A percentile compares a stretch with the other conserved stretches of the same genome.
These are phyloP conservation scores for Recurvirostra avosetta DNA, from an alignment of 2,113 vertebrate genomes.

Conservation along the genomic window DNA sequence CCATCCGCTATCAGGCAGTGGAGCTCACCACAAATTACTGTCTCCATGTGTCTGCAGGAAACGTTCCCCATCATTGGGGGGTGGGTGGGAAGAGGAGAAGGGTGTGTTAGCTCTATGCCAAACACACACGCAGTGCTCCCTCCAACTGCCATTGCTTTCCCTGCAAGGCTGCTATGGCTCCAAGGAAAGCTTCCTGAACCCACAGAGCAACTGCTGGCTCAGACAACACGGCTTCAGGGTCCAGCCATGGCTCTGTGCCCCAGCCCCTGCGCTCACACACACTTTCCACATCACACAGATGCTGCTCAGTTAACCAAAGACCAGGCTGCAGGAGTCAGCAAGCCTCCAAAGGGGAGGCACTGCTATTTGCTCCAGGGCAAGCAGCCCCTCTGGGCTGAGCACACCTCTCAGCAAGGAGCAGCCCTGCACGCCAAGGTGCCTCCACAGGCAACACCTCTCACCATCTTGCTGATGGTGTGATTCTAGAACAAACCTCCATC, in stretches of 20 bases:
- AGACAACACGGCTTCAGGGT: not conserved
- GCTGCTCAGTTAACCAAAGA: not conserved
- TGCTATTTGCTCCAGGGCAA: not conserved
- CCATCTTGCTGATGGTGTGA: not conserved
- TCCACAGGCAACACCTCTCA: not conserved
- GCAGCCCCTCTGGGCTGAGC: not conserved
- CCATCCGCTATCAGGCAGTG: not conserved
- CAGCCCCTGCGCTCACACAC: not conserved
- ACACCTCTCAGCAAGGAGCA: not conserved
- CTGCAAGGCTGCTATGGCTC: not conserved
- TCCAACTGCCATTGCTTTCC: not conserved
- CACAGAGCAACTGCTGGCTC: not conserved
- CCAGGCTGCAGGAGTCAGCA: not conserved
- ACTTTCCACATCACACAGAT: not conserved
- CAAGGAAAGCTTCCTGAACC: not conserved
- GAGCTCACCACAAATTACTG: slow-evolving; percentile 17
- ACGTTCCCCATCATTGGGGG: not conserved
- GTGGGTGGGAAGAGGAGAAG: not conserved
- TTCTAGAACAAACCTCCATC: not conserved
- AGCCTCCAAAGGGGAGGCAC: not conserved
- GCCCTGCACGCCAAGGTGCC: not conserved
- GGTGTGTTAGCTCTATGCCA: not conserved
- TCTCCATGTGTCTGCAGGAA: not conserved
- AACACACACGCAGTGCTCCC: not conserved
- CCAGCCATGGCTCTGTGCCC: not conserved